Conservation (phyloP, 2,888 invertebrate species). For the Eugnorisma glareosa region DNA sequence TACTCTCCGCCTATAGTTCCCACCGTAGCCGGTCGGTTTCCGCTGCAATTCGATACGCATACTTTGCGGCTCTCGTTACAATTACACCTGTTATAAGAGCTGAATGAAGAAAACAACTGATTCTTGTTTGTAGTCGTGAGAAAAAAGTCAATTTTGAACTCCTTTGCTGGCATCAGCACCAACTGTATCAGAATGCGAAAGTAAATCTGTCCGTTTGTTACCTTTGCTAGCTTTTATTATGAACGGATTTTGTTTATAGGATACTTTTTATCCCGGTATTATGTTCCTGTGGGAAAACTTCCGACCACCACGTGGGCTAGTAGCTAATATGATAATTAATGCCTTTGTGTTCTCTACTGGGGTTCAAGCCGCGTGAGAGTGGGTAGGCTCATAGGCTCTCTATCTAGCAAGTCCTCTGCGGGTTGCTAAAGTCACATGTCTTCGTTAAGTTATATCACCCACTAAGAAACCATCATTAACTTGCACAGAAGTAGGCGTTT, state of each 20-base stretch:
- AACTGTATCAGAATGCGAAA: background rate
- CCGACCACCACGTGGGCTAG: background rate
- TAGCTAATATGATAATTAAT: background rate
- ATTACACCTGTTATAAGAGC: constrained; percentile 27
- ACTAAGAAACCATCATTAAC: background rate
- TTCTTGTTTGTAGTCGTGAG: background rate
- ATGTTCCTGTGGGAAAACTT: background rate
- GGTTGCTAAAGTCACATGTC: background rate
- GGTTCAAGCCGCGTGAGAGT: background rate
- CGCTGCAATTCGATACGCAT: constrained; percentile 58
- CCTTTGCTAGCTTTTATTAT: background rate
- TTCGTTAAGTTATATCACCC: background rate
- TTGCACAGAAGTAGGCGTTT: constrained; percentile 15
- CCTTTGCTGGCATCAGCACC: background rate
- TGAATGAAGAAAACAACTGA: constrained; percentile 17
- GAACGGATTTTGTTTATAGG: background rate
- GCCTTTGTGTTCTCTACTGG: background rate
- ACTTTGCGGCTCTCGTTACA: constrained; percentile 35
- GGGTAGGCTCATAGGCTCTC: too few species aligned
- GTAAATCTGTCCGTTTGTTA: background rate
- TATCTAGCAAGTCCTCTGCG: too few species aligned
- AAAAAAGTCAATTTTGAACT: constrained; percentile 10
- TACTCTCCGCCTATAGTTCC: constrained; percentile 32
- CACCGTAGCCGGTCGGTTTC: constrained; percentile 49
- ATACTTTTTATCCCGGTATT: background rate